Evolutionary conservation across 1,140 invertebrate genomes (phyloP), one percentile per base, ranked within the genome.

Genomic region (Capitella teleta): DNA sequence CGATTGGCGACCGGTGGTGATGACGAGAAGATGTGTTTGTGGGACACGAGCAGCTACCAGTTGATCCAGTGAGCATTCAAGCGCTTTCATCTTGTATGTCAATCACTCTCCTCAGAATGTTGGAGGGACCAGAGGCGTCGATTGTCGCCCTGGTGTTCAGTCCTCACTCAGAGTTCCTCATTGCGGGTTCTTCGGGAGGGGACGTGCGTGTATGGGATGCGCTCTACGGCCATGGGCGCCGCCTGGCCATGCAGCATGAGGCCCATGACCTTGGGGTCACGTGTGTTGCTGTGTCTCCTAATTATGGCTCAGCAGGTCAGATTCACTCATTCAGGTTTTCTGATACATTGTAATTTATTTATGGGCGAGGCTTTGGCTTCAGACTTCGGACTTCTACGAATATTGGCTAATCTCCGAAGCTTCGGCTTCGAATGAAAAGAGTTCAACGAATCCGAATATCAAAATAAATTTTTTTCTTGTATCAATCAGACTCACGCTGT

Each of bases 211-310:
- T 84, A 4, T 86, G 82, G 77, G 77, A 78, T 58, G 74, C 76
- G 19, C 61, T 61, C 41, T 66, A 58, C 53, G 71, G 67, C 14
- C 67, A 73, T 56, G 68, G 64, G 0, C 72, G 70, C 47, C 65
- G 62, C 42, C 53, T 78, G 32, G 53, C 57, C 26, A 71, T 75
- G 8, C 57, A 74, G 55, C 75, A 79, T 46, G 82, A 83, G 64
- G 82, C 80, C 54, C 84, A 86, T 62, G 85, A 87, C 64, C 68
- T 86, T 46, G 84, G 84, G 6, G 79, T 87, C 3, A 74, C 81
- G 18, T 76, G 76, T 38, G 77, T 79, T 56, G 82, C 84, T 57
- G 80, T 86, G 61, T 70, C 68, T 75, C 61, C 65, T 28, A 64
- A 64, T 19, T 74, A 66, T 65, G 69, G 66, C 4, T 56, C 63